phyloP scores from a whole-genome alignment of 2,888 invertebrate species.

The Diplolepis rosae region DNA sequence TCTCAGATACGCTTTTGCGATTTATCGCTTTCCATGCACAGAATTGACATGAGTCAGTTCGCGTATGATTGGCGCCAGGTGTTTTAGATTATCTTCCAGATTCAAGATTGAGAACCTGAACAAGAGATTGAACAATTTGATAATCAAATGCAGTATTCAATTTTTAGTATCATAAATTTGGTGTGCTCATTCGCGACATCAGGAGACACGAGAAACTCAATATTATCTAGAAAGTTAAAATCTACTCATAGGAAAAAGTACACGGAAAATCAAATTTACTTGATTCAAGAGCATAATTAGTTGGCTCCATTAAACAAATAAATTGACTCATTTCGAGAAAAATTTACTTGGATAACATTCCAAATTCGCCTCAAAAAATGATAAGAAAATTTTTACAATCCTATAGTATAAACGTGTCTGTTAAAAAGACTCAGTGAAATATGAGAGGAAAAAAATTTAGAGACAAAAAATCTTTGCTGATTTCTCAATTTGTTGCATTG shows the following conservation, averaged over 20 bases:
- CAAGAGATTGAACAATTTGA: conserved; percentile 15
- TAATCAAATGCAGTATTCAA: conserved; percentile 14
- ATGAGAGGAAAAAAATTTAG: too few species aligned
- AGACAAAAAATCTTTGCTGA: too few species aligned
- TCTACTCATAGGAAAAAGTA: background rate
- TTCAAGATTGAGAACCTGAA: background rate
- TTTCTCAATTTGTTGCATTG: too few species aligned
- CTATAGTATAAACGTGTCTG: too few species aligned
- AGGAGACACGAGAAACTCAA: conserved; percentile 1
- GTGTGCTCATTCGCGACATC: background rate
- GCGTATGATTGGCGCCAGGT: conserved; percentile 25
- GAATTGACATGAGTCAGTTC: conserved; percentile 5
- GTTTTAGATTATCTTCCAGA: conserved; percentile 5
- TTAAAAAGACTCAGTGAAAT: too few species aligned
- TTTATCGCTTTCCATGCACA: background rate
- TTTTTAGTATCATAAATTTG: conserved; percentile 16
- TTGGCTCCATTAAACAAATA: background rate
- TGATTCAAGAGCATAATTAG: too few species aligned
- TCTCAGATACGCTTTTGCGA: background rate
- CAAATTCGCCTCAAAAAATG: too few species aligned
- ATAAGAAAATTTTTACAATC: too few species aligned
- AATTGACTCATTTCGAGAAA: too few species aligned
- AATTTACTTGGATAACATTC: too few species aligned
- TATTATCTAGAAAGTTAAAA: conserved; percentile 1
- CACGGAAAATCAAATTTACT: background rate